A percentile compares a stretch with the other conserved stretches of the same genome.
Conservation (phyloP, 2,888 invertebrate species). For the Cosmia pyralina region DNA sequence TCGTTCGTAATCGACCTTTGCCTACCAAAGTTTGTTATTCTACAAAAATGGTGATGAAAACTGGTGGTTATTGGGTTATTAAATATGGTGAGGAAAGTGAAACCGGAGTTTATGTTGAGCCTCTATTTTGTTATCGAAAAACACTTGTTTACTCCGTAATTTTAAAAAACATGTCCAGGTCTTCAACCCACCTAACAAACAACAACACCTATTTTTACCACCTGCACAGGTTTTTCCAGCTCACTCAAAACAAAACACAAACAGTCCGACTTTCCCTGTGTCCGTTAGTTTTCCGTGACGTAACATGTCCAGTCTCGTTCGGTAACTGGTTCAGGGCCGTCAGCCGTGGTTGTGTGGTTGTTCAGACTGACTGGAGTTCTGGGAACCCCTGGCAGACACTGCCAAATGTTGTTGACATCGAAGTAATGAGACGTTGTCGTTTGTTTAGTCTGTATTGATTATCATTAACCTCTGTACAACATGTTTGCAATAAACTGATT, state of each 20-base stretch:
- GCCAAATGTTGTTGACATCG: constrained; percentile 64
- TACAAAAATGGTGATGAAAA: not conserved
- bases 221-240: constrained; percentile 17
- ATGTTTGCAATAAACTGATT: too few relatives aligned
- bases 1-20: not conserved
- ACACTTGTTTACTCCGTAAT: constrained; percentile 1
- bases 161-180: not conserved
- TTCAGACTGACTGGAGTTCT: constrained; percentile 73
- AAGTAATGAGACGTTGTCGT: constrained; percentile 34
- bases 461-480: too few relatives aligned
- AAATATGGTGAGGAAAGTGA: not conserved
- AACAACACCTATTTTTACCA: constrained; percentile 36
- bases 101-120: not conserved
- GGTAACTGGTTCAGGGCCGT: constrained; percentile 87
- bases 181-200: not conserved
- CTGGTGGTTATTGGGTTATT: not conserved
- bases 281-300: constrained; percentile 72
- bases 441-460: constrained; percentile 35
- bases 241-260: constrained; percentile 42
- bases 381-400: constrained; percentile 68
- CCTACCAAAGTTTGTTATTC: not conserved
- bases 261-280: constrained; percentile 50
- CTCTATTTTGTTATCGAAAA: not conserved
- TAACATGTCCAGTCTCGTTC: constrained; percentile 73
- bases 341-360: constrained; percentile 64